Conservation (phyloP, 92 coral and sea anemone species). For the Hydrozoanthus gracilis region DNA sequence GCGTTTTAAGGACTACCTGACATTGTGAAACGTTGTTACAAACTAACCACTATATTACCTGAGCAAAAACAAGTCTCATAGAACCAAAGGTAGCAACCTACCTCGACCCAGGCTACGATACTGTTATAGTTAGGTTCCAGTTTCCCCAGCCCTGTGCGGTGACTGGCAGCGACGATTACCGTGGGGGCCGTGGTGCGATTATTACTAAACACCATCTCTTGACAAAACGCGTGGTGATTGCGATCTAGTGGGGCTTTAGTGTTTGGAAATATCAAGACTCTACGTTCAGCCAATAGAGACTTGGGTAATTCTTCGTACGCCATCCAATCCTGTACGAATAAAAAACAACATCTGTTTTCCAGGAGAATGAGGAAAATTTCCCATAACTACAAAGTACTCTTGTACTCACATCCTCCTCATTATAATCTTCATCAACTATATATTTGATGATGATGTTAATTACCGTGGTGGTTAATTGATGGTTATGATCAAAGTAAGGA, state of each 20-base stretch:
- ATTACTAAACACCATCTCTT: slow-evolving; percentile 51
- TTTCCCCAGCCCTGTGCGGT: slow-evolving; percentile 52
- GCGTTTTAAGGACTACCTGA: too few relatives aligned
- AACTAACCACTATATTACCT: too few relatives aligned
- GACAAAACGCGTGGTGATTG: slow-evolving; percentile 70
- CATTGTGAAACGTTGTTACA: too few relatives aligned
- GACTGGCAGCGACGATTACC: slow-evolving; percentile 75
- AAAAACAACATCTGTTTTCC: neutral
- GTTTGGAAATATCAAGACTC: slow-evolving; percentile 56
- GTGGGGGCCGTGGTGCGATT: slow-evolving; percentile 68
- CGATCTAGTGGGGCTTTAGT: slow-evolving; percentile 29
- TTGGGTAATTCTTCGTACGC: slow-evolving; percentile 59
- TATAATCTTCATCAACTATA: too few relatives aligned
- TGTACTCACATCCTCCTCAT: too few relatives aligned
- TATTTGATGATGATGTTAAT: too few relatives aligned
- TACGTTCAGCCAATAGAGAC: slow-evolving; percentile 41
- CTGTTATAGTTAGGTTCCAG: slow-evolving; percentile 71
- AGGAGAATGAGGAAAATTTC: neutral
- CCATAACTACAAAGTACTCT: too few relatives aligned
- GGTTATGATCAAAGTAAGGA: too few relatives aligned
- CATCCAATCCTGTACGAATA: slow-evolving; percentile 57
- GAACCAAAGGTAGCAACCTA: neutral
- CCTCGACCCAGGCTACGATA: slow-evolving; percentile 81
- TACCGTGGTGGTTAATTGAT: too few relatives aligned
- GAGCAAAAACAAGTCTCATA: too few relatives aligned